Base-by-base conservation (phyloP, 2,113 vertebrate species). In the Myodes glareolus region DNA sequence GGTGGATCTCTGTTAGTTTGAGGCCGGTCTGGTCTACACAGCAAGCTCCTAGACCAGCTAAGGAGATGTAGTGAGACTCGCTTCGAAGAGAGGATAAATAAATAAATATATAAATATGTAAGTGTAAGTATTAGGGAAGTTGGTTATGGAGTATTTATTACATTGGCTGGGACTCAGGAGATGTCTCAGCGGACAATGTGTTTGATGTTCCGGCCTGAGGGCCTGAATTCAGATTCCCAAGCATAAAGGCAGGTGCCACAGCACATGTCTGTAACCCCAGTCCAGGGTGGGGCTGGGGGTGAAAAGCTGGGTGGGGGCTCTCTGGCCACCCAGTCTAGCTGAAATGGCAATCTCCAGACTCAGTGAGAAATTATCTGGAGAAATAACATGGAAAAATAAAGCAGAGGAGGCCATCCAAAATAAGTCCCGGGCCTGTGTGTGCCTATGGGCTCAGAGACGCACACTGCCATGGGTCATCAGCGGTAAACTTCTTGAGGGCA, bases 271-370 rank as follows among this genome's bases (percentile, higher is more conserved):
- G 58, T 42, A 85, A 65, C 7, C 7, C 25, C 58, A 85, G 10
- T 1, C 25, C 4, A 3, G n/a, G 25, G 27, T 5, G 10, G 4
- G 4, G 23, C 13, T 3, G 7, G 3, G 4, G 10, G n/a, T 58
- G 1, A 14, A 27, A 65, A 45, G 42, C 8, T 42, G 81, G 61
- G 4, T 31, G 16, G 4, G 81, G 33, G 16, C 27, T 67, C 39
- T 33, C 16, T 45, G 61, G 61, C 39, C 58, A 8, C 10, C 82
- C 82, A 65, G 61, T 45, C 39, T 33, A 85, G 42, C 61, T 33
- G 61, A 45, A 33, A 65, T 33, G 29, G n/a, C 19, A 85, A 85
- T 65, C 82, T 45, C 42, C 9, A 85, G 27, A 45, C 55, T 45
- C 39, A 33, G 7, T 19, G 87, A 55, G 16, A 58, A 52, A 33